Base-by-base conservation (phyloP, 2,113 vertebrate species). In the Rhodinocichla rosea region DNA sequence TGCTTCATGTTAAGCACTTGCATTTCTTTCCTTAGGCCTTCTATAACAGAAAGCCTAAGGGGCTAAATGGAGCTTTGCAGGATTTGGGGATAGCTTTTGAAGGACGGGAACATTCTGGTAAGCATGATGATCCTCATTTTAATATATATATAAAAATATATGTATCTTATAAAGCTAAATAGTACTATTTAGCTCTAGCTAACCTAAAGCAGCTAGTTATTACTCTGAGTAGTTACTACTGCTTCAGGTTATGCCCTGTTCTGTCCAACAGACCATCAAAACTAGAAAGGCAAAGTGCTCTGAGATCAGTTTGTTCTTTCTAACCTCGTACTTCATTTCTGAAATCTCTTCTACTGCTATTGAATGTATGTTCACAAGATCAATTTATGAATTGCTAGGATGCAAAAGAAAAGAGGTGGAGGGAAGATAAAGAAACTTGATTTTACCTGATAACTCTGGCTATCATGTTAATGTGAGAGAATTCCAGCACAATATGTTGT, bases 101-200 rank as follows among this genome's bases (percentile, higher is more conserved):
- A 50, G 99, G 99, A 79, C 97, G 98, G 91, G 99, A 99, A 92
- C 99, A 99, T 98, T 99, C 98, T 56, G 99, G 99, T 99, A 91
- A 90, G 98, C 87, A 12, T 69, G 33, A 94, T 70, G 84, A 63
- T 74, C 15, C 47, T 91, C 3, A 40, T 37, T 88, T 85, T 67
- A 56, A 64, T 39, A 42, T 6, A 6, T 27, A 7, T 30, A 8
- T 16, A 39, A 35, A 24, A 30, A 52, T 28, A 47, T 20, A 49
- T 22, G 37, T 45, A 10, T 22, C 49, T 76, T 33, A 53, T 16
- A 76, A 73, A 83, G 45, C n/a, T 85, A 57, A 91, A 52, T 50
- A 82, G 39, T 60, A 52, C 35, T 64, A 10, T 47, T 68, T 52
- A 68, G 49, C 32, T 92, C 83, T 55, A 87, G 40, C 33, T 80